Base-by-base conservation (phyloP, 2,888 invertebrate species). In the Mimachlamys varia region DNA sequence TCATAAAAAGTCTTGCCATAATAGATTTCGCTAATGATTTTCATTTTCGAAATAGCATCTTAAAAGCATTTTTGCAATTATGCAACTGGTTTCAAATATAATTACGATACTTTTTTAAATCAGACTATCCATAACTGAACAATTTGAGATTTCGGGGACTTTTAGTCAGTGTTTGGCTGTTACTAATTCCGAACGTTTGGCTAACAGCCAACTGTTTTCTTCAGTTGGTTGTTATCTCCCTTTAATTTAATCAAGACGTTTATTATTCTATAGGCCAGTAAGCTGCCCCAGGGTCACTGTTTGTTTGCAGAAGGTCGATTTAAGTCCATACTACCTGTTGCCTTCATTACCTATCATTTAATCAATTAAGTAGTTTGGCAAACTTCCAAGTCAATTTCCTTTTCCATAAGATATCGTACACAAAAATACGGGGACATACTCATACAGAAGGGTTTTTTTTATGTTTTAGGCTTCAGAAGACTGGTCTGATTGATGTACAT, bases 341-440 rank as follows among this genome's bases (percentile, higher is more conserved):
- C 33, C 76, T 76, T 76, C 76, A 76, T 76, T 76, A 76, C 76
- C 76, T 76, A 76, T 76, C 76, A 13, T 76, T 76, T 76, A 33
- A 27, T 76, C 76, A 76, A 27, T 27, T 33, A 7, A 76, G 76
- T 58, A 33, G 33, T 33, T 33, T 76, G 76, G 76, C 76, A 76
- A 33, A 2, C 2, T 0, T 76, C 76, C 76, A 76, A 76, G 27
- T 76, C 76, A 76, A 76, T 76, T 76, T 76, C 10, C 76, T 27
- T 76, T 15, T 76, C 33, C 76, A 76, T 19, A 22, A 76, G 33
- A 76, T 76, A 33, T 22, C 76, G 10, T 33, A 76, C 33, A 33
- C 10, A 27, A 76, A 76, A 7, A 33, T 22, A 33, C 76, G 33
- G 27, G 2, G 27, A 15, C 76, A 44, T 27, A 19, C 17, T 33